Evolutionary conservation across 2,888 invertebrate genomes (phyloP), one percentile per base, ranked within the genome.

Genomic region (Atethmia centrago): DNA sequence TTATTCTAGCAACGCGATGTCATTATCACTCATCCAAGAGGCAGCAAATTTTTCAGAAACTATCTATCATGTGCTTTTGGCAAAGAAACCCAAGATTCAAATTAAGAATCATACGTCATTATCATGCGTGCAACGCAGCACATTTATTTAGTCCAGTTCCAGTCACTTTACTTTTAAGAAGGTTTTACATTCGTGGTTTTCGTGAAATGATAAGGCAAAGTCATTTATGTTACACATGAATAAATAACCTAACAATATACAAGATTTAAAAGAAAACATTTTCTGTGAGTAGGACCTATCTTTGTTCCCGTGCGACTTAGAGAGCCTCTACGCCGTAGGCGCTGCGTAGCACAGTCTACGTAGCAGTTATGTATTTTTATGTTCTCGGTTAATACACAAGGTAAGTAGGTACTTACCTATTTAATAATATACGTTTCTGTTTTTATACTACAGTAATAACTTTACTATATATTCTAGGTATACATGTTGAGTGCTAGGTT

Each of bases 301-400:
- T 40, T 69, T 69, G 59, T 47, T 61, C 53, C 53, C 12, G 68
- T 36, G 36, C n/a, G 42, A 51, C 45, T 10, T 36, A 42, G 40
- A 63, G 77, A 53, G 45, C 63, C 77, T 79, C 77, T 77, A 77
- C 79, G 77, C 71, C 77, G 79, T 77, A 79, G 79, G 42, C 79
- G 51, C 58, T 64, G 40, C 77, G 77, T 77, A 79, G 77, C 77
- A 78, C 21, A 2, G 79, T 71, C 77, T 71, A 71, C 72, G 63
- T 53, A 56, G 62, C 70, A 47, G 16, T 21, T 10, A 45, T 12
- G n/a, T 16, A 0, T 64, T 49, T 64, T 64, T 53, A 31, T 21
- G 40, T 67, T 51, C 14, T 47, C n/a, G 14, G 19, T 59, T 51
- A 45, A 31, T 36, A 7, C 42, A 16, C 16, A 31, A n/a, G 12